Percentiles rank a stretch among this genome's conserved stretches.
Conservation (phyloP, 2,888 invertebrate species). For the Trisateles emortualis region DNA sequence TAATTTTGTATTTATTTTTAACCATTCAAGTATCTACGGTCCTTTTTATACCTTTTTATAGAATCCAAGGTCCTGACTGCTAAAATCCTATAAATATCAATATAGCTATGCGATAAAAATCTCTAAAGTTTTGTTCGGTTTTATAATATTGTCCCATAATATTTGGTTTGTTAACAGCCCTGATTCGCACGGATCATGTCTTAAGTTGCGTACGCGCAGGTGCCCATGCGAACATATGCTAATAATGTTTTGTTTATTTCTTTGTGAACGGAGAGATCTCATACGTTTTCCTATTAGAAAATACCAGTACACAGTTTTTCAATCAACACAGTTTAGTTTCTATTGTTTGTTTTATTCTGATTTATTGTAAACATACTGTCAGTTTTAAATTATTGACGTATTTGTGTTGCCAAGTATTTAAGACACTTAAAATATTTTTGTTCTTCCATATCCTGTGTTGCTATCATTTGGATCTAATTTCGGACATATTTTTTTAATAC, state of each 20-base stretch:
- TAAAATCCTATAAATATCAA: too few species aligned
- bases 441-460: neutral
- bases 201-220: constrained; percentile 33
- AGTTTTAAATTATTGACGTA: neutral
- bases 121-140: too few species aligned
- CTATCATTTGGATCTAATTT: neutral
- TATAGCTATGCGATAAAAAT: too few species aligned
- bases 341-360: neutral
- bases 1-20: too few species aligned
- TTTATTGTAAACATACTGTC: constrained; percentile 9
- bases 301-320: neutral
- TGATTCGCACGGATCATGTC: constrained; percentile 43
- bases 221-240: constrained; percentile 44
- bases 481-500: neutral
- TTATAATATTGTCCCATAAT: neutral
- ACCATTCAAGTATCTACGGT: too few species aligned
- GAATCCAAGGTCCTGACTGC: too few species aligned
- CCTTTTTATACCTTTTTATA: too few species aligned
- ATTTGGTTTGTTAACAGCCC: constrained; percentile 28
- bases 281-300: constrained; percentile 28
- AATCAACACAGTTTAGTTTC: neutral
- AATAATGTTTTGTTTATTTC: constrained; percentile 48
- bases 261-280: constrained; percentile 30
- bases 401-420: constrained; percentile 4
- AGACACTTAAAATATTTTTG: neutral